These are phyloP conservation scores for Eubasilissa splendida DNA, from an alignment of 2,888 invertebrate species.

Conservation along the genomic window DNA sequence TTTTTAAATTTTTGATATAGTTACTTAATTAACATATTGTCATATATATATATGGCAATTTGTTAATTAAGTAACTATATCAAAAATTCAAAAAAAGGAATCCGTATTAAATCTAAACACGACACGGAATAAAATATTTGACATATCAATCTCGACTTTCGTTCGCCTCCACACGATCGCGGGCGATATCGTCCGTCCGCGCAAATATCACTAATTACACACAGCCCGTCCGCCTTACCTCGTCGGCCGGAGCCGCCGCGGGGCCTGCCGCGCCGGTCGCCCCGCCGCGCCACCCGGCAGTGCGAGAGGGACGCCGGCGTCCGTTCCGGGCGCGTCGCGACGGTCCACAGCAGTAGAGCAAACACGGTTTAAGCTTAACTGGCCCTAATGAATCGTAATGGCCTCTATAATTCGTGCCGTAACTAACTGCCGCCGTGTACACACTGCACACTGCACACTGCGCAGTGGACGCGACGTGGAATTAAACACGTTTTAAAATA, in stretches of 20 bases:
- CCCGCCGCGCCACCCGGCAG: neutral
- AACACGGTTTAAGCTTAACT: conserved; percentile 76
- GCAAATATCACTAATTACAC: conserved; percentile 59
- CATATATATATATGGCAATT: too few relatives aligned
- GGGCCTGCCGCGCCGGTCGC: neutral
- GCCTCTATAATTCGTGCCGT: conserved; percentile 76
- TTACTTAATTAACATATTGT: too few relatives aligned
- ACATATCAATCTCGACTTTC: conserved; percentile 22
- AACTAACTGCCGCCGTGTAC: conserved; percentile 69
- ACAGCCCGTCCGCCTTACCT: conserved; percentile 35
- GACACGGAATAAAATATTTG: neutral
- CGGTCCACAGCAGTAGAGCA: conserved; percentile 61
- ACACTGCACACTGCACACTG: conserved; percentile 10
- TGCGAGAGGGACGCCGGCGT: conserved; percentile 13
- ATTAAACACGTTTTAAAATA: conserved; percentile 32
- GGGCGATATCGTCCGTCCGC: conserved; percentile 55
- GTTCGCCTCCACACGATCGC: conserved; percentile 14
- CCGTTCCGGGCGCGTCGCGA: neutral
- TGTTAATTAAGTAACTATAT: too few relatives aligned
- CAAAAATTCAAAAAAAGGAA: too few relatives aligned
- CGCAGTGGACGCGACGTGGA: conserved; percentile 15
- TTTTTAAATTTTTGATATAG: too few relatives aligned
- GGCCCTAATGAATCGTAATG: conserved; percentile 76
- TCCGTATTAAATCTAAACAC: too few relatives aligned
- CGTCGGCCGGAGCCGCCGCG: neutral